A percentile compares a stretch with the other conserved stretches of the same genome.
Evolutionary conservation across 2,113 vertebrate genomes (phyloP).

Genomic region (Apodemus speciosus): DNA sequence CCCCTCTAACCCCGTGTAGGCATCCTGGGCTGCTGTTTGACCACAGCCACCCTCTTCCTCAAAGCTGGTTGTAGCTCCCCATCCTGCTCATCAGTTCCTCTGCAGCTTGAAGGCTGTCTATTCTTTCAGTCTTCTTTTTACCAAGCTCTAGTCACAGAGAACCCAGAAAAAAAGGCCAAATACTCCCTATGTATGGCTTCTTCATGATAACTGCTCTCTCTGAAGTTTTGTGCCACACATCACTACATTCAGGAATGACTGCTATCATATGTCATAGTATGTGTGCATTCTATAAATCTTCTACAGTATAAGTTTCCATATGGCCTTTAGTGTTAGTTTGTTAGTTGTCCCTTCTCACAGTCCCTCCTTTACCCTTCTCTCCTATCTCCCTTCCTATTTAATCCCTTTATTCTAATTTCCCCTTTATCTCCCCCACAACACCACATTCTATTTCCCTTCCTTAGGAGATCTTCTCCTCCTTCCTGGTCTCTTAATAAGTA

Average conservation of each 20-base stretch:
- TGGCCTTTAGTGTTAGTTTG: not conserved
- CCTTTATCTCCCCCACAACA: not conserved
- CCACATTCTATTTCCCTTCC: not conserved
- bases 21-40: not conserved
- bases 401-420: not conserved
- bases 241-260: not conserved
- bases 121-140: not conserved
- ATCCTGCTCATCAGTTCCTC: not conserved
- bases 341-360: not conserved
- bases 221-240: not conserved
- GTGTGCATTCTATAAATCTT: not conserved
- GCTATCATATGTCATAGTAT: not conserved
- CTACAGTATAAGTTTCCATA: not conserved
- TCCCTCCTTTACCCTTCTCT: not conserved
- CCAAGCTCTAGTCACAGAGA: not conserved
- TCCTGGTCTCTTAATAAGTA: not conserved
- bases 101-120: not conserved
- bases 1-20: not conserved
- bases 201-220: not conserved
- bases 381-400: not conserved
- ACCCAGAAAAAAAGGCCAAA: not conserved
- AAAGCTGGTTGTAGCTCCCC: not conserved
- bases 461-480: not conserved
- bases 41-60: not conserved
- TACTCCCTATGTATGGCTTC: not conserved